Conservation (phyloP, 2,113 vertebrate genomes). For the Rhombomys opimus region DNA sequence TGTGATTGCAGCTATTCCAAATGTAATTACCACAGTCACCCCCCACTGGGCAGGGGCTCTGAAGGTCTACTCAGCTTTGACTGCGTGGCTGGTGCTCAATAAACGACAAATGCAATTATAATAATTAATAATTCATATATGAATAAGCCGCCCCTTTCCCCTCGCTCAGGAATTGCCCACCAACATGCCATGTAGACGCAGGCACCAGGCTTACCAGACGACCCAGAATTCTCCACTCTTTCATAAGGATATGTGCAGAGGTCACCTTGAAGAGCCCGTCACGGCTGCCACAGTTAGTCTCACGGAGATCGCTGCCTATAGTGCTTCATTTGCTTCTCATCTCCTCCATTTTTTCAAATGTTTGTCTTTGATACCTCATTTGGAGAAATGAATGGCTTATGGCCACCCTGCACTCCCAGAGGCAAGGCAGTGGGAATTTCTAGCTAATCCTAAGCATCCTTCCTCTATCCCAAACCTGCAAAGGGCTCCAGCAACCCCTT, state of each 20-base stretch:
- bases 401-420: too few relatives aligned
- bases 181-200: not conserved
- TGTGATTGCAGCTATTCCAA: constrained; percentile 21
- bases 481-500: not conserved
- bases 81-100: constrained; percentile 68
- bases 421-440: not conserved
- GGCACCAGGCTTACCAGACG: not conserved
- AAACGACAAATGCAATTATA: constrained; percentile 81
- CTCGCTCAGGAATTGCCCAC: constrained; percentile 22
- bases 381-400: not conserved
- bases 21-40: constrained; percentile 75
- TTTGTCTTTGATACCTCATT: not conserved
- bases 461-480: not conserved
- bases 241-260: constrained; percentile 24
- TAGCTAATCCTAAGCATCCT: not conserved
- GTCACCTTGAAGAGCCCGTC: constrained; percentile 67
- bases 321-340: constrained; percentile 16
- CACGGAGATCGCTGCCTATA: not conserved
- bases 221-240: not conserved
- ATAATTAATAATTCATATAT: constrained; percentile 84
- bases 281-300: not conserved
- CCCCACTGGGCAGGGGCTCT: constrained; percentile 71
- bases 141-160: constrained; percentile 68
- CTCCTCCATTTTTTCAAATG: constrained; percentile 47
- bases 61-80: constrained; percentile 69